Conservation (phyloP, 1,140 invertebrate genomes). For the Drosophila triauraria region DNA sequence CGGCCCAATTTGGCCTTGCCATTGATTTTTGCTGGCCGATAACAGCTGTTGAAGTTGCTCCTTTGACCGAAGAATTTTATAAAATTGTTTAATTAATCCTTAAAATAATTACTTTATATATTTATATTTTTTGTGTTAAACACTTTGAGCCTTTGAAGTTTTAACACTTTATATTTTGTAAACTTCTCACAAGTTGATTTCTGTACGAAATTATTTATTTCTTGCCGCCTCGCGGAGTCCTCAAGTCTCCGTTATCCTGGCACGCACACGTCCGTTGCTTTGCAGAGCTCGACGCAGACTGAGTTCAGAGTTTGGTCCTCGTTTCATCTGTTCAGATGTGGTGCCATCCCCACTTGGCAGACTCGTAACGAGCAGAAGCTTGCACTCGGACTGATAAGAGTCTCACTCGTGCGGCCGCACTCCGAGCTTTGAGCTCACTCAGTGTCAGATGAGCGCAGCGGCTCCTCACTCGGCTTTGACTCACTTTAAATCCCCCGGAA, state of each 20-base stretch:
- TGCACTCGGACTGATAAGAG: constrained; percentile 64
- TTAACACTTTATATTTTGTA: constrained; percentile 1
- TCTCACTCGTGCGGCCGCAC: constrained; percentile 24
- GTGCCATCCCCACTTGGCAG: constrained; percentile 30
- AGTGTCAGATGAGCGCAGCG: not conserved
- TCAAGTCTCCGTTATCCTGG: constrained; percentile 23
- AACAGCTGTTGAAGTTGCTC: constrained; percentile 18
- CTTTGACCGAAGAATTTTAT: not conserved
- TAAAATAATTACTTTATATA: not conserved
- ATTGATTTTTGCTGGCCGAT: constrained; percentile 47
- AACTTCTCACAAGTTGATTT: constrained; percentile 2
- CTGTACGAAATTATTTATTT: constrained; percentile 21
- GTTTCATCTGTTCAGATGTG: constrained; percentile 46
- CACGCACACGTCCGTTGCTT: constrained; percentile 66
- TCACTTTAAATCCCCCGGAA: not conserved
- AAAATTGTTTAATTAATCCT: not conserved
- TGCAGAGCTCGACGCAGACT: constrained; percentile 70
- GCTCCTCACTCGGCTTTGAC: not conserved
- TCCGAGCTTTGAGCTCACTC: not conserved
- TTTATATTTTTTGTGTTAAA: constrained; percentile 12
- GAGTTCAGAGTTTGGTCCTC: constrained; percentile 37
- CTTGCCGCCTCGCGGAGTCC: constrained; percentile 39
- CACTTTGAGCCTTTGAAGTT: not conserved
- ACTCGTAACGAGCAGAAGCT: constrained; percentile 37
- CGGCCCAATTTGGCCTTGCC: constrained; percentile 25